phyloP scores from a whole-genome alignment of 1,140 invertebrate species.

The Drosophila yakuba region DNA sequence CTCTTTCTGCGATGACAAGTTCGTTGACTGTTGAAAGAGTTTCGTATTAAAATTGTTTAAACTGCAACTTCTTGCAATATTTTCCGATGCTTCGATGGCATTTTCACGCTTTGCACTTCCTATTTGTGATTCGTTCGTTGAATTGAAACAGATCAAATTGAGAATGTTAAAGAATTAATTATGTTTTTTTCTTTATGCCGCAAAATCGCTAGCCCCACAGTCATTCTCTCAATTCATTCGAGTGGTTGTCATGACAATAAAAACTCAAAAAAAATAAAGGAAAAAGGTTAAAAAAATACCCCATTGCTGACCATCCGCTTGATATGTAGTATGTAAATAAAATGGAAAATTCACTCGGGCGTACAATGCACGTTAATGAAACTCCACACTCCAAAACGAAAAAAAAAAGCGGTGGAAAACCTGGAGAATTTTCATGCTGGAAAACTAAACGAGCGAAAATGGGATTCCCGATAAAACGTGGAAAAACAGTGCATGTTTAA shows the following conservation, averaged over 20 bases:
- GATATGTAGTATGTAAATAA: conserved; percentile 57
- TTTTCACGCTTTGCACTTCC: conserved; percentile 50
- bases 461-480: not conserved
- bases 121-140: conserved; percentile 15
- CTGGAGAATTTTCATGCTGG: conserved; percentile 2
- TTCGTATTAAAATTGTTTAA: conserved; percentile 46
- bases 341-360: conserved; percentile 59
- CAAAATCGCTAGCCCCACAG: conserved; percentile 13
- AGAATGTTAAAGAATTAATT: conserved; percentile 31
- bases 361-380: conserved; percentile 59
- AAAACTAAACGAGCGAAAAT: conserved; percentile 7
- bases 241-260: conserved; percentile 60
- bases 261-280: not conserved
- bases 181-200: conserved; percentile 25
- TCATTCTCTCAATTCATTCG: conserved; percentile 31
- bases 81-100: conserved; percentile 42
- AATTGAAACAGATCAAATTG: conserved; percentile 51
- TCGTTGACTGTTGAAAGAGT: conserved; percentile 55
- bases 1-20: conserved; percentile 40
- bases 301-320: conserved; percentile 10
- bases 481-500: not conserved
- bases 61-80: conserved; percentile 69
- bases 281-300: conserved; percentile 3
- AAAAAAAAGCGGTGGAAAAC: not conserved
- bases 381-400: conserved; percentile 39